Evolutionary conservation across 2,888 invertebrate genomes (phyloP).

Genomic region (Parnassius orleans): DNA sequence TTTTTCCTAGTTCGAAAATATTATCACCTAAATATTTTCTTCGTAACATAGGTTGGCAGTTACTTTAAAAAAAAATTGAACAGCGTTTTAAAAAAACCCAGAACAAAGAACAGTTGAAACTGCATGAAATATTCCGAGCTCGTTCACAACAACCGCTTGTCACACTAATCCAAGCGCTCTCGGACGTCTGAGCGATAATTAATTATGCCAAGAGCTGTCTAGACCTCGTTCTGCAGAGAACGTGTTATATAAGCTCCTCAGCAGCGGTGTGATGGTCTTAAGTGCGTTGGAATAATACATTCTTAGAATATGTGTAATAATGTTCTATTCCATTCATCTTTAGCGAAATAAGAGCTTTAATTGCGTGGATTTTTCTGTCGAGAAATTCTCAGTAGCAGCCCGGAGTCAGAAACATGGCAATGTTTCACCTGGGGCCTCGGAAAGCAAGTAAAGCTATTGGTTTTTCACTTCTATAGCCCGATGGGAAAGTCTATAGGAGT

Average conservation of each 20-base stretch:
- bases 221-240: not conserved
- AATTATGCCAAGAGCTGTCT: slow-evolving; percentile 19
- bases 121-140: slow-evolving; percentile 2
- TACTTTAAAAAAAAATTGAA: too few species aligned
- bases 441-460: too few species aligned
- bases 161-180: slow-evolving; percentile 17
- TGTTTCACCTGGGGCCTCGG: too few species aligned
- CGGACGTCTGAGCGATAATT: slow-evolving; percentile 5
- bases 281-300: not conserved
- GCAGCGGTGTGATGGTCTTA: slow-evolving; percentile 4
- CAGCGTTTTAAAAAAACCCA: not conserved
- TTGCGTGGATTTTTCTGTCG: too few species aligned
- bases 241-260: not conserved
- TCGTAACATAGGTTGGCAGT: too few species aligned
- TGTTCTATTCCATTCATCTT: not conserved
- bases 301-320: not conserved
- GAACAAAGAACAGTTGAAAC: slow-evolving; percentile 6
- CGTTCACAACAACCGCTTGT: slow-evolving; percentile 13
- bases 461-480: too few species aligned
- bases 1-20: too few species aligned
- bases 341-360: too few species aligned
- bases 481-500: too few species aligned
- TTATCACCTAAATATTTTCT: too few species aligned
- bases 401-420: too few species aligned
- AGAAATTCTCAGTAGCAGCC: too few species aligned